Evolutionary conservation across 2,113 vertebrate species (phyloP).

Genomic region (Petroica traversi): DNA sequence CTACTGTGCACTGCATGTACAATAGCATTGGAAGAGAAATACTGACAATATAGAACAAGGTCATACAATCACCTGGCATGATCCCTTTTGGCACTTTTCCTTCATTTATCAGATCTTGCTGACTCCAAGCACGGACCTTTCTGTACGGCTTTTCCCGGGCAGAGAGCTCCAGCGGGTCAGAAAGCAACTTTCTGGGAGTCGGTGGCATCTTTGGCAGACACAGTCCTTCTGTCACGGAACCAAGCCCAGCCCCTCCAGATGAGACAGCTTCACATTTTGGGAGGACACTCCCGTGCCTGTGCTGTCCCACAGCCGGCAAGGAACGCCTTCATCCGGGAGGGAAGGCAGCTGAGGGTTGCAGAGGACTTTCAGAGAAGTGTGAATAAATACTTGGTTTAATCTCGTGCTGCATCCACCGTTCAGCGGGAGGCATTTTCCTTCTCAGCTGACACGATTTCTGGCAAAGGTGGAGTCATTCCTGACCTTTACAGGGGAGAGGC

Average conservation of each 20-base stretch:
- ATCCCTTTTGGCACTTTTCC: slow-evolving; percentile 54
- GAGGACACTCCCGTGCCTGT: not conserved
- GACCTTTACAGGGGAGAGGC: not conserved
- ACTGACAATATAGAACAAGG: not conserved
- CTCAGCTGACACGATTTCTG: not conserved
- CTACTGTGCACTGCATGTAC: not conserved
- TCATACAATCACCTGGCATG: not conserved
- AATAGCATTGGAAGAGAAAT: not conserved
- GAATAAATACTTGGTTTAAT: not conserved
- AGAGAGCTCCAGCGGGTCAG: not conserved
- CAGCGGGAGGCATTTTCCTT: not conserved
- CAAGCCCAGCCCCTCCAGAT: not conserved
- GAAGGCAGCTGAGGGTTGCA: not conserved
- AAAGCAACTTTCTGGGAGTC: not conserved
- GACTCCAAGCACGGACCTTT: not conserved
- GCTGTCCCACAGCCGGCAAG: not conserved
- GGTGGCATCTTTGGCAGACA: slow-evolving; percentile 49
- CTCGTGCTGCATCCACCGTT: not conserved
- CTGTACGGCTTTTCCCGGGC: not conserved
- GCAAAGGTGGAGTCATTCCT: not conserved
- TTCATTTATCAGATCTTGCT: not conserved
- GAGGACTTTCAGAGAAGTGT: not conserved
- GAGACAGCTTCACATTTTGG: not conserved
- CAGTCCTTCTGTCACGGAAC: not conserved
- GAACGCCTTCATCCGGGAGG: not conserved